These are phyloP conservation scores for Styela clava DNA, from an alignment of 23 tunicate species.

Conservation along the genomic window DNA sequence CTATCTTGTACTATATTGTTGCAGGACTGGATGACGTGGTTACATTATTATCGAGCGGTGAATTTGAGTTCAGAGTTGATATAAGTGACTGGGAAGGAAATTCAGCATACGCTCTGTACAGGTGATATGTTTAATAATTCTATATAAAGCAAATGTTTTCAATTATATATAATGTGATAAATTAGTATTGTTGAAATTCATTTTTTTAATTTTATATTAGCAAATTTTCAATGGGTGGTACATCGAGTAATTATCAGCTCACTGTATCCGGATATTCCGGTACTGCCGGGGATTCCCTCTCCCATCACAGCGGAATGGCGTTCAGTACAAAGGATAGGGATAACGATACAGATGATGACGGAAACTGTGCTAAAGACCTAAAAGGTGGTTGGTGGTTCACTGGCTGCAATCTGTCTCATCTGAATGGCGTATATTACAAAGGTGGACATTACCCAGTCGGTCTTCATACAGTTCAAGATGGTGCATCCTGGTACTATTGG, in stretches of 20 bases:
- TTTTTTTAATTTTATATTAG: too few species aligned
- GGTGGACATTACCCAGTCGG: slow-evolving; percentile 19
- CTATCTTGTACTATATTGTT: too few species aligned
- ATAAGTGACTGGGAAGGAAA: slow-evolving; percentile 26
- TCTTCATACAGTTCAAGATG: not conserved
- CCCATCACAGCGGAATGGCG: slow-evolving; percentile 4
- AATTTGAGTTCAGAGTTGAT: slow-evolving; percentile 21
- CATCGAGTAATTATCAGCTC: slow-evolving; percentile 5
- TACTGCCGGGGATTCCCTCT: slow-evolving; percentile 22
- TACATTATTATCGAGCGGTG: not conserved
- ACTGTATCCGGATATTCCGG: slow-evolving; percentile 17
- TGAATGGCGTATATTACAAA: slow-evolving; percentile 11
- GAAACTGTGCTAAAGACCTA: slow-evolving; percentile 20
- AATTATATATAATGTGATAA: too few species aligned
- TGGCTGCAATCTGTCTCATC: slow-evolving; percentile 20
- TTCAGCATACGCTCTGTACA: slow-evolving; percentile 13
- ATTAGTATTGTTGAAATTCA: too few species aligned
- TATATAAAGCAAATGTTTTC: too few species aligned
- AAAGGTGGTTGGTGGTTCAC: slow-evolving; percentile 35
- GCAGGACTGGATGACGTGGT: not conserved
- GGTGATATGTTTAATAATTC: too few species aligned
- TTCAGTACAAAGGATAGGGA: slow-evolving; percentile 23
- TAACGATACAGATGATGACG: slow-evolving; percentile 2
- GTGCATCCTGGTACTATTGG: slow-evolving; percentile 26
- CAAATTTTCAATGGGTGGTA: slow-evolving; percentile 14